Percentiles rank a stretch among this genome's conserved stretches.
Conservation (phyloP, 2,888 invertebrate genomes). For the Lepidochrysops patricia region DNA sequence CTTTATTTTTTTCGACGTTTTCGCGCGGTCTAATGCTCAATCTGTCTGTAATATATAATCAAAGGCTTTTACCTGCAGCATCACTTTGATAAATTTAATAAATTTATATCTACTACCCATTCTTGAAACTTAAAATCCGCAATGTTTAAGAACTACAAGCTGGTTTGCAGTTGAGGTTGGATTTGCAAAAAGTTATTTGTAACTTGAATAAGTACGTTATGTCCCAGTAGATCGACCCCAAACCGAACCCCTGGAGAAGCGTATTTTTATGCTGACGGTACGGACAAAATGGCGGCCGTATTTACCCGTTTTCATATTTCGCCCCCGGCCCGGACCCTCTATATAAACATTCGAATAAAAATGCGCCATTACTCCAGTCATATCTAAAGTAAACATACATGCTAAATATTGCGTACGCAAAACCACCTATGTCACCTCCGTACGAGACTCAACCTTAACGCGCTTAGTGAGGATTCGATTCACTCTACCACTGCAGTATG, state of each 20-base stretch:
- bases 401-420: slow-evolving; percentile 61
- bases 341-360: slow-evolving; percentile 72
- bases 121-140: no score
- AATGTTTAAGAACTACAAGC: not conserved
- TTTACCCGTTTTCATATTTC: slow-evolving; percentile 39
- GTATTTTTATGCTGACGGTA: slow-evolving; percentile 54
- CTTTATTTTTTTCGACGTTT: no score
- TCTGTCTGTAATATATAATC: no score
- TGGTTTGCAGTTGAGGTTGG: not conserved
- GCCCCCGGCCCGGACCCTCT: slow-evolving; percentile 48
- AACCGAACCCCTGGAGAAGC: slow-evolving; percentile 6
- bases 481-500: slow-evolving; percentile 9
- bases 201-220: not conserved
- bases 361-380: slow-evolving; percentile 74
- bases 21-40: no score
- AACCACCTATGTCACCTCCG: slow-evolving; percentile 26
- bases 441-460: slow-evolving; percentile 28
- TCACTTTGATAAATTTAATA: no score
- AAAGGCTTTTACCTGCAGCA: no score
- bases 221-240: slow-evolving; percentile 1
- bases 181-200: not conserved
- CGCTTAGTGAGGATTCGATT: slow-evolving; percentile 18
- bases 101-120: no score
- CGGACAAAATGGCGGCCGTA: slow-evolving; percentile 61
- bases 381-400: slow-evolving; percentile 74